Evolutionary conservation across 2,888 invertebrate species (phyloP), one percentile per base, ranked within the genome.

Genomic region (Conistra vaccinii): DNA sequence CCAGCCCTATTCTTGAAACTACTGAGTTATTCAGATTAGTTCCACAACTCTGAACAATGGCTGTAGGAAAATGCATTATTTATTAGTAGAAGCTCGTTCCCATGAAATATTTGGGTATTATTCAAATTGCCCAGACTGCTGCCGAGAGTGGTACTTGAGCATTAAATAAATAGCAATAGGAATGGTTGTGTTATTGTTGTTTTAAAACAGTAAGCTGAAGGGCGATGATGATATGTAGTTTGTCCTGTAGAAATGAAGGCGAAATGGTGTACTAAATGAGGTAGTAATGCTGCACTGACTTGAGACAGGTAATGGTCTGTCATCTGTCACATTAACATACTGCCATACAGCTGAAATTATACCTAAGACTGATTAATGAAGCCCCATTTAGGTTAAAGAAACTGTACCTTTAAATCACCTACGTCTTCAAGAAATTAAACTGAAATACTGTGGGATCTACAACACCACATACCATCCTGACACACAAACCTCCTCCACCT

Each of bases 1-100:
- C 17, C 69, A 82, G 23, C 80, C 69, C 66, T 84, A 70, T 2
- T 0, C 39, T 17, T 17, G 4, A 3, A 60, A 69, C 69, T 76
- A 62, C 61, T 65, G 57, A 79, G 58, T 65, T 83, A 86, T 87
- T 85, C 73, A 78, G 51, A 77, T 79, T 55, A 79, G 58, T 79
- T 81, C 57, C 48, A 68, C 51, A 78, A 85, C 74, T 76, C 53
- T 2, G 55, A 62, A 80, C 81, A 80, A 81, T 72, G 39, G 61
- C 60, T 74, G 76, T 48, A 39, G 26, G 63, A 70, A 80, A 80
- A 85, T 85, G 77, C 77, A 77, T 80, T 85, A 83, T 85, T 78
- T 78, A 85, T 77, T 55, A 72, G 60, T 70, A 10, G n/a, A 66
- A 80, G 67, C 71, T 74, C 75, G 78, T 75, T 70, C 73, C 65